Base-by-base conservation (phyloP, 2,888 invertebrate genomes). In the Caenorhabditis sinica region DNA sequence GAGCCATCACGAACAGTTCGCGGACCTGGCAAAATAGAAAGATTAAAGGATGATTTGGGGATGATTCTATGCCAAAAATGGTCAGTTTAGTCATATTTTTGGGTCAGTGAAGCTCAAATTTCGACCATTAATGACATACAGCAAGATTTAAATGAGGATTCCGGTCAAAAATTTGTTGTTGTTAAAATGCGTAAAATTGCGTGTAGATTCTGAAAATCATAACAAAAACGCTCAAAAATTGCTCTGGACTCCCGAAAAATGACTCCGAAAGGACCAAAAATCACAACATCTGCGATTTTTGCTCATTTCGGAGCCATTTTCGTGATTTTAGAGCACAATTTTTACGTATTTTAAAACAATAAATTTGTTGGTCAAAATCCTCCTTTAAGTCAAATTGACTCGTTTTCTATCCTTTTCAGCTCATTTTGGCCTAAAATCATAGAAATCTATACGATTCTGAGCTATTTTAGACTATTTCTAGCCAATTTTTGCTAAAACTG, bases 1-100 rank as follows among this genome's bases (percentile, higher is more conserved):
- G 94, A n/a, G 99, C 99, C 99, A 99, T 99, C 0, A 99, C 98
- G 92, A 99, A 99, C 25, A 99, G 95, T 94, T 99, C 99, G 89
- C 99, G 94, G 8, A 87, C 88, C 88, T 88, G 61, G 15, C 76
- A 77, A 51, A 20, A 20, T 0, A n/a, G 20, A 3, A 49, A n/a
- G 49, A 1, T 20, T 45, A 6, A 11, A 11, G 40, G 40, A 40
- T 2, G 40, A 11, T 13, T 13, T 40, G 40, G 2, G 40, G 13
- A 13, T 11, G 6, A 13, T 40, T 6, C 13, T 40, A n/a, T n/a
- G n/a, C n/a, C n/a, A n/a, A n/a, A n/a, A n/a, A n/a, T 8, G 49
- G 20, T 49, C 20, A 5, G 8, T 49, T 49, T 49, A 13, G 43
- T 2, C 5, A 4, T 43, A 11, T 43, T 43, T 43, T 13, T n/a